Percentiles rank a stretch among this genome's conserved stretches.
These are phyloP conservation scores for Chaenodraco wilsoni DNA, from an alignment of 2,797 vertebrate species.

Conservation along the genomic window DNA sequence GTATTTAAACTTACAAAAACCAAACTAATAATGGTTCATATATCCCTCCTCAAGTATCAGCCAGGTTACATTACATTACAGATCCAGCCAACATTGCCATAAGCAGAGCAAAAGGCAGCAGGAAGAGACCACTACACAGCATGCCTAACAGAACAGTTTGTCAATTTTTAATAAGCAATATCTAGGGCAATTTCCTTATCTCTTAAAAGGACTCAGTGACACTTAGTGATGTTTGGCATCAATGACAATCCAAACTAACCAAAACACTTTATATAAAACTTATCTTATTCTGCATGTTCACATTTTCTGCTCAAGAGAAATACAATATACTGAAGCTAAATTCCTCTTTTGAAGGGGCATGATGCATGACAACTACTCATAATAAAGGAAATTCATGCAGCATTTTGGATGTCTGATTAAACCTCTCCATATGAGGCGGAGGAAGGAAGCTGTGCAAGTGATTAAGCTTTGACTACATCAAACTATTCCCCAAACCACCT, in stretches of 20 bases:
- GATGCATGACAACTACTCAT: constrained; percentile 41
- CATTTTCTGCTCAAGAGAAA: constrained; percentile 15
- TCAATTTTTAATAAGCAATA: constrained; percentile 63
- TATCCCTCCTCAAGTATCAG: constrained; percentile 20
- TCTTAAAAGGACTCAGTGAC: constrained; percentile 33
- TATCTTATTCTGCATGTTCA: constrained; percentile 14
- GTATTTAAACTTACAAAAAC: constrained; percentile 11
- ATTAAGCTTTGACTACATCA: constrained; percentile 56
- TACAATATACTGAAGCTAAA: background rate
- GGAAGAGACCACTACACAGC: constrained; percentile 39
- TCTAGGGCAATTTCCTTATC: constrained; percentile 54
- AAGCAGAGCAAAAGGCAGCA: constrained; percentile 44
- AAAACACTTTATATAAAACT: constrained; percentile 38
- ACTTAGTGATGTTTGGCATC: constrained; percentile 42
- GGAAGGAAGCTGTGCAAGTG: constrained; percentile 26
- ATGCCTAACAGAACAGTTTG: constrained; percentile 54
- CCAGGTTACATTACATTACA: constrained; percentile 19
- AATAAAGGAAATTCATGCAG: constrained; percentile 40
- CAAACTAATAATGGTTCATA: constrained; percentile 11
- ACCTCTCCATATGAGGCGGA: constrained; percentile 40
- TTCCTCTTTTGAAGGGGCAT: constrained; percentile 27
- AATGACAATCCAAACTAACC: constrained; percentile 38
- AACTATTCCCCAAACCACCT: constrained; percentile 39
- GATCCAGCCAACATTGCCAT: constrained; percentile 21
- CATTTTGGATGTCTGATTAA: constrained; percentile 48